Conservation (phyloP, 2,113 vertebrate species). For the Varanus salvator region DNA sequence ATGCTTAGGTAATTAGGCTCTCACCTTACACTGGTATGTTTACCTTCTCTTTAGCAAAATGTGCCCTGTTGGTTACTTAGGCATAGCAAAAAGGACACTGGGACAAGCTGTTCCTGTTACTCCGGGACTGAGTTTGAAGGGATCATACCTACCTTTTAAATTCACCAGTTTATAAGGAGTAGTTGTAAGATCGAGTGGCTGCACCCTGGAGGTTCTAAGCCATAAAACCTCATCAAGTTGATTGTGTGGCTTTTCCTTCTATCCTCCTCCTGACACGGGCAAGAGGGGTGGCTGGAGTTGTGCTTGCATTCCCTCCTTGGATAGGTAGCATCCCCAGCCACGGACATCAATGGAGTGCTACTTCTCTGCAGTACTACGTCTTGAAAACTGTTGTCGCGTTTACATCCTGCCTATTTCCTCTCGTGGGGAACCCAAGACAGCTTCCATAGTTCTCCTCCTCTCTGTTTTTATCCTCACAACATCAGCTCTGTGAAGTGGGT, state of each 20-base stretch:
- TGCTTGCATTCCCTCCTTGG: not conserved
- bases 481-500: no score
- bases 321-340: not conserved
- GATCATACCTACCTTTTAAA: not conserved
- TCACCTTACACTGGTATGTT: conserved; percentile 55
- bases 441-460: no score
- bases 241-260: rapidly evolving
- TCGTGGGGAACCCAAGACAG: no score
- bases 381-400: not conserved
- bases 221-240: not conserved
- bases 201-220: not conserved
- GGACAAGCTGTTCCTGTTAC: not conserved
- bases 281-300: not conserved
- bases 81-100: not conserved
- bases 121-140: not conserved
- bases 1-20: conserved; percentile 52
- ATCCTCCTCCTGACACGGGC: not conserved
- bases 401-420: no score
- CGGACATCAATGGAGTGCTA: not conserved
- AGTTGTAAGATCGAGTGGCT: not conserved
- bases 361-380: not conserved
- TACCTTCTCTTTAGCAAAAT: conserved; percentile 43
- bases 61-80: not conserved
- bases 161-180: not conserved
- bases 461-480: no score